Evolutionary conservation across 2,797 vertebrate genomes (phyloP), one percentile per base, ranked within the genome.

Genomic region (Fistularia commersonii): DNA sequence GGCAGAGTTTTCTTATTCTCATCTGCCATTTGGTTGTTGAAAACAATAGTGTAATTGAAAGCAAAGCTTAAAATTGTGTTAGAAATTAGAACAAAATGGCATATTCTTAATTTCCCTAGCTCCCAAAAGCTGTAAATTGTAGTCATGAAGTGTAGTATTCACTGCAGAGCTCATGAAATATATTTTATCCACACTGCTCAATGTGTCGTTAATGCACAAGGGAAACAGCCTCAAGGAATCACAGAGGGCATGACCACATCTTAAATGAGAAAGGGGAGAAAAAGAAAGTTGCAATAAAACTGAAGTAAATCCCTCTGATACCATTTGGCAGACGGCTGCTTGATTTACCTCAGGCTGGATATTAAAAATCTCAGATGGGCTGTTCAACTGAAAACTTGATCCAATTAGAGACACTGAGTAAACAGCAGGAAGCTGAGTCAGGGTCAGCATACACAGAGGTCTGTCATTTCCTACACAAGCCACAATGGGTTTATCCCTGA

Each of bases 341-440:
- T 84, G 83, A 84, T 84, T 81, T 65, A 83, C 84, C 79, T 83
- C 79, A 51, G 79, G 81, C 81, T 84, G 77, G 79, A 87, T 87
- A 86, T 89, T 88, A 86, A 88, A 87, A 80, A 82, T 73, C 80
- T 82, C 78, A 68, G 73, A 80, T 79, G 81, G 76, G 76, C 81
- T 75, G 73, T 88, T 81, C 82, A 64, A 73, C 82, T 86, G 83
- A 88, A 84, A 84, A 83, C 74, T 74, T 88, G 81, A 88, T 87
- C 82, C 81, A 79, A 86, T 89, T 86, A 88, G 75, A 81, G 82
- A 71, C 80, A 81, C 65, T 67, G 69, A 79, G 83, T 69, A 82
- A 80, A 80, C 81, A 82, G 82, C 70, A 67, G 77, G 69, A 80
- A 66, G 69, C 79, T 66, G 80, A 70, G 54, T 67, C 74, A 69